These are phyloP conservation scores for Coelopa pilipes DNA, from an alignment of 2,888 invertebrate species.

Conservation along the genomic window DNA sequence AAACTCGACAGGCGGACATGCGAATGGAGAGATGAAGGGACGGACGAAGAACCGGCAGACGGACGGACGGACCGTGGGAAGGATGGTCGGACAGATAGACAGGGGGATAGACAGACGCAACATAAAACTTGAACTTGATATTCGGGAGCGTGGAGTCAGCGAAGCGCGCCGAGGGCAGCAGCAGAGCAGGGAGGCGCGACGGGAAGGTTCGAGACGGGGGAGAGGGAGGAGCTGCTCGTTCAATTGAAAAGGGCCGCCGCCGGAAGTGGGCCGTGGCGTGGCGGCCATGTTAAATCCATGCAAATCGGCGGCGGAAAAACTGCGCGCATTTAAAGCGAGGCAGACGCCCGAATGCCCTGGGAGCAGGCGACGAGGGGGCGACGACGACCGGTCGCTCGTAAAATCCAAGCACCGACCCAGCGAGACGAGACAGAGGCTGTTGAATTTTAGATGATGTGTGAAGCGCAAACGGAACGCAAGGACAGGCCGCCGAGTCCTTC, in stretches of 20 bases:
- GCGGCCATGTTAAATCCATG: conserved; percentile 25
- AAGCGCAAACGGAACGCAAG: background rate
- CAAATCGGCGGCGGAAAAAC: conserved; percentile 6
- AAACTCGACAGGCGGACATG: background rate
- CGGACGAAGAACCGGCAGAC: conserved; percentile 7
- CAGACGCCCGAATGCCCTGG: background rate
- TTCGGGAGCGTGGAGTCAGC: conserved; percentile 24
- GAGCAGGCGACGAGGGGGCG: background rate
- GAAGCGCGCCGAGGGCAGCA: background rate
- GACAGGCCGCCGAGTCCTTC: background rate
- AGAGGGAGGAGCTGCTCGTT: background rate
- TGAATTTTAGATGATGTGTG: conserved; percentile 30
- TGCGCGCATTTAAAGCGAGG: background rate
- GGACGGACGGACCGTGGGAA: background rate
- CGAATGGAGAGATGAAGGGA: background rate
- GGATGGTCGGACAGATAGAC: conserved; percentile 22
- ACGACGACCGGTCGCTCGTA: background rate
- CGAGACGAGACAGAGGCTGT: conserved; percentile 4
- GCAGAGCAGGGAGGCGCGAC: background rate
- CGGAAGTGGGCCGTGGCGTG: background rate
- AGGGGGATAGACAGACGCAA: conserved; percentile 28
- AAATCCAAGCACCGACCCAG: background rate
- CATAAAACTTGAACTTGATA: conserved; percentile 39
- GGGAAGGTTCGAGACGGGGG: conserved; percentile 25
- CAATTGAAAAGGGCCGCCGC: background rate